Evolutionary conservation across 2,797 vertebrate species (phyloP).

Genomic region (Nasua narica): DNA sequence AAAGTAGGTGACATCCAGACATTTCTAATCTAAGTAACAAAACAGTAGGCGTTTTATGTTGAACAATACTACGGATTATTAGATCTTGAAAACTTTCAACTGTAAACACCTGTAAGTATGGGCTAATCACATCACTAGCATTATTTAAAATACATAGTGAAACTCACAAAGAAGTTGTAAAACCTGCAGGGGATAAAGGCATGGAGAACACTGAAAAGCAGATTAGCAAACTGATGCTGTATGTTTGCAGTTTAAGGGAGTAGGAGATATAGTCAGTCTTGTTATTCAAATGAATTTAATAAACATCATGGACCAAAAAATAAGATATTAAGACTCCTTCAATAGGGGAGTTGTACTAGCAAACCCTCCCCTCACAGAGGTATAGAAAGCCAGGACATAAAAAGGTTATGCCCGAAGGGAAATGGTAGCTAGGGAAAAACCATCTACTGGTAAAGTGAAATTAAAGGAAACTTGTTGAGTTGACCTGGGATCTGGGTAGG

Average conservation of each 20-base stretch:
- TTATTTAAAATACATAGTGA: conserved; percentile 36
- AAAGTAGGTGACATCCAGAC: neutral
- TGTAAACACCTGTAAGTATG: neutral
- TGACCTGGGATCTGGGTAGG: neutral
- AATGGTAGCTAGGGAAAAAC: neutral
- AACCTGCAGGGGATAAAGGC: neutral
- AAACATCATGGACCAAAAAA: neutral
- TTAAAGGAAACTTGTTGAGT: neutral
- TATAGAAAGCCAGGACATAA: neutral
- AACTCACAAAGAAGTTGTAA: neutral
- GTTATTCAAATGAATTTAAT: neutral
- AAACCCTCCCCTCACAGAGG: neutral
- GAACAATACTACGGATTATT: neutral
- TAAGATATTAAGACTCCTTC: neutral
- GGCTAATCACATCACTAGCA: neutral
- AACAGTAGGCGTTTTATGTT: neutral
- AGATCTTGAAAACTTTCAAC: neutral
- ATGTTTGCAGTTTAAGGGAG: neutral
- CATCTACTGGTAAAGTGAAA: neutral
- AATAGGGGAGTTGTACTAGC: neutral
- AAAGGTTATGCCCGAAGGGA: neutral
- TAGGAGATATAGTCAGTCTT: neutral
- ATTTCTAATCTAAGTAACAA: neutral
- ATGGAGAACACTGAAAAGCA: neutral
- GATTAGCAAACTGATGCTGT: neutral